Conservation (phyloP, 2,797 vertebrate species). For the Phalanger gymnotis region DNA sequence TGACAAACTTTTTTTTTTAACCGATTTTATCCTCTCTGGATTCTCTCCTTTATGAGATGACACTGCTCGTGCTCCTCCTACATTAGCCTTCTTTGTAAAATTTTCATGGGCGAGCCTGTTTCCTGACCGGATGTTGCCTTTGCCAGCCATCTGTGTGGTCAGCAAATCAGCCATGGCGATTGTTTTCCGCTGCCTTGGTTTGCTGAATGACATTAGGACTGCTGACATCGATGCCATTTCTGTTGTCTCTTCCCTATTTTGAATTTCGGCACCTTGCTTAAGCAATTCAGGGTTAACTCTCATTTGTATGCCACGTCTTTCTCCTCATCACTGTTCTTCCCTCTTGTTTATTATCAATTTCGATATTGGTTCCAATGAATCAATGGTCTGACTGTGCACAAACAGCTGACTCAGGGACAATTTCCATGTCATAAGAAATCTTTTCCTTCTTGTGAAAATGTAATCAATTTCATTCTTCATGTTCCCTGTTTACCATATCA, state of each 20-base stretch:
- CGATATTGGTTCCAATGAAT: background rate
- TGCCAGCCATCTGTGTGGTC: background rate
- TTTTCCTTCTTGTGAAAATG: background rate
- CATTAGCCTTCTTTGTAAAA: background rate
- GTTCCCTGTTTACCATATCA: background rate
- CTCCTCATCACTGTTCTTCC: background rate
- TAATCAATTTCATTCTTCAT: background rate
- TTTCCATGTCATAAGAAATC: background rate
- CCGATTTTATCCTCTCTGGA: background rate
- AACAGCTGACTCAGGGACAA: background rate
- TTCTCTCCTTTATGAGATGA: background rate
- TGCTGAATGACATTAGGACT: background rate
- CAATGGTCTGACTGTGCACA: background rate
- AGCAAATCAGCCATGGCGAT: background rate
- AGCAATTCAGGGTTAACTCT: background rate
- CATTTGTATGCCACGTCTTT: background rate
- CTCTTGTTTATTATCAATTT: background rate
- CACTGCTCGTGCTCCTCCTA: background rate
- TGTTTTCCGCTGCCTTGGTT: background rate
- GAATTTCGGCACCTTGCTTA: too few relatives aligned
- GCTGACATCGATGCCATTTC: background rate
- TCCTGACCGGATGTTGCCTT: background rate
- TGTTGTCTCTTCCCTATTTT: background rate
- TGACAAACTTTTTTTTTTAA: background rate
- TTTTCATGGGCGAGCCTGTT: background rate